Percentiles rank a stretch among this genome's conserved stretches.
Evolutionary conservation across 2,113 vertebrate genomes (phyloP).

Genomic region (Amphilophus citrinellus): DNA sequence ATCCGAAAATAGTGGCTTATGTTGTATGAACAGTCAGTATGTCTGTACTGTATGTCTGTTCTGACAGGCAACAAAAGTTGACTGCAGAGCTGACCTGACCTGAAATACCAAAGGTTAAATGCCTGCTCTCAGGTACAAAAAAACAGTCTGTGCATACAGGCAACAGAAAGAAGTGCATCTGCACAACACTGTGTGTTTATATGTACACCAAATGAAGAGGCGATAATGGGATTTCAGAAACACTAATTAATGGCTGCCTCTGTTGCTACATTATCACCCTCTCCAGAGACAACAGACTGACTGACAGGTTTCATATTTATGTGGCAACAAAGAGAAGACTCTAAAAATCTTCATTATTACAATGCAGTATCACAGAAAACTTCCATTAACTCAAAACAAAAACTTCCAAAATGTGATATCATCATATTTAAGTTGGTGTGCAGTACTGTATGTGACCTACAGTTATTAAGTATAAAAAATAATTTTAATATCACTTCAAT

Average conservation of each 20-base stretch:
- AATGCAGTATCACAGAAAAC: slow-evolving; percentile 6
- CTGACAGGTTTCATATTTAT: slow-evolving; percentile 23
- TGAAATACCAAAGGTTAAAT: slow-evolving; percentile 32
- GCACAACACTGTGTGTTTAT: slow-evolving; percentile 19
- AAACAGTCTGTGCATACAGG: slow-evolving; percentile 3
- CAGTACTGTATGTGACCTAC: slow-evolving; percentile 22
- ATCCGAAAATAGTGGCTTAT: slow-evolving; percentile 43
- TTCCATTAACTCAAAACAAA: slow-evolving; percentile 10
- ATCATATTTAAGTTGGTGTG: slow-evolving; percentile 12
- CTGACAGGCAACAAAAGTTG: slow-evolving; percentile 52
- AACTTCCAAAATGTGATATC: slow-evolving; percentile 13
- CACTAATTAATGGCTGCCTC: slow-evolving; percentile 17
- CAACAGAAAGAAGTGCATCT: slow-evolving; percentile 18
- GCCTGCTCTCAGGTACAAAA: slow-evolving; percentile 12
- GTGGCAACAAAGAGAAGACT: not conserved
- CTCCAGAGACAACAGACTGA: slow-evolving; percentile 22
- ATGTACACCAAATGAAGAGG: slow-evolving; percentile 1
- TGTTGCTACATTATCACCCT: slow-evolving; percentile 19
- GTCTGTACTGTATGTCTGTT: slow-evolving; percentile 50
- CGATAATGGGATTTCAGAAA: slow-evolving; percentile 21
- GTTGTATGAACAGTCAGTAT: slow-evolving; percentile 28
- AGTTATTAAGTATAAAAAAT: slow-evolving; percentile 51
- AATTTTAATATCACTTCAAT: slow-evolving; percentile 72
- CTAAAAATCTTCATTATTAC: not conserved
- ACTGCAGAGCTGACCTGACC: slow-evolving; percentile 9